Evolutionary conservation across 2,888 invertebrate genomes (phyloP).

Genomic region (Steinernema hermaphroditum): DNA sequence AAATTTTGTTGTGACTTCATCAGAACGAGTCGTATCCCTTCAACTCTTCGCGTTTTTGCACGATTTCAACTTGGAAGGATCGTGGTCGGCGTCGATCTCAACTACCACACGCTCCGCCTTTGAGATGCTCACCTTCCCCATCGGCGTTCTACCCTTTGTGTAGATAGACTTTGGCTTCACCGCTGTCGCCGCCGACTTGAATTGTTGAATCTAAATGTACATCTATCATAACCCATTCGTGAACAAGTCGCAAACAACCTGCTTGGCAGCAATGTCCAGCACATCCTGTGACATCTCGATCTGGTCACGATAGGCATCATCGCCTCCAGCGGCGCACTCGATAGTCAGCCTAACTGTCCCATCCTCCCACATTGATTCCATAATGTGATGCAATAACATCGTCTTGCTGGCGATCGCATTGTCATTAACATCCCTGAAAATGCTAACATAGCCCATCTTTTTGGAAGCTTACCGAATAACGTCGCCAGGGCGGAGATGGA

Average conservation of each 20-base stretch:
- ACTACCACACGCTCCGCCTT: conserved; percentile 12
- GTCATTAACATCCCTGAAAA: conserved; percentile 43
- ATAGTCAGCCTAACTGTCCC: conserved; percentile 43
- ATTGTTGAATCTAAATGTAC: conserved; percentile 37
- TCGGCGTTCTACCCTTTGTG: conserved; percentile 32
- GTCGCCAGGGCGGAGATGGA: conserved; percentile 49
- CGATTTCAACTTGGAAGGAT: conserved; percentile 44
- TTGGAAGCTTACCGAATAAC: conserved; percentile 39
- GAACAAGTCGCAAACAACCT: conserved; percentile 32
- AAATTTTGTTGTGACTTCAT: background rate
- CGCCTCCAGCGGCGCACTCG: conserved; percentile 46
- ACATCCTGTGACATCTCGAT: conserved; percentile 51
- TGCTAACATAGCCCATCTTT: background rate
- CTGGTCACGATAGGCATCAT: conserved; percentile 44
- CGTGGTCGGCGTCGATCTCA: conserved; percentile 44
- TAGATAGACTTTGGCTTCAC: background rate
- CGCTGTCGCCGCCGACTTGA: conserved; percentile 27
- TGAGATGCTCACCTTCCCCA: conserved; percentile 34
- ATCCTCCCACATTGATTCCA: conserved; percentile 36
- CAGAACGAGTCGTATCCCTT: background rate
- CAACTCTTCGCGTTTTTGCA: conserved; percentile 47
- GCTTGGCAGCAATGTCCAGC: conserved; percentile 47
- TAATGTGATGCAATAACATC: conserved; percentile 43
- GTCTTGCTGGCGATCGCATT: conserved; percentile 45
- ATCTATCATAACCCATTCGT: background rate